Conservation (phyloP, 92 coral and sea anemone species). For the Micromussa lordhowensis region DNA sequence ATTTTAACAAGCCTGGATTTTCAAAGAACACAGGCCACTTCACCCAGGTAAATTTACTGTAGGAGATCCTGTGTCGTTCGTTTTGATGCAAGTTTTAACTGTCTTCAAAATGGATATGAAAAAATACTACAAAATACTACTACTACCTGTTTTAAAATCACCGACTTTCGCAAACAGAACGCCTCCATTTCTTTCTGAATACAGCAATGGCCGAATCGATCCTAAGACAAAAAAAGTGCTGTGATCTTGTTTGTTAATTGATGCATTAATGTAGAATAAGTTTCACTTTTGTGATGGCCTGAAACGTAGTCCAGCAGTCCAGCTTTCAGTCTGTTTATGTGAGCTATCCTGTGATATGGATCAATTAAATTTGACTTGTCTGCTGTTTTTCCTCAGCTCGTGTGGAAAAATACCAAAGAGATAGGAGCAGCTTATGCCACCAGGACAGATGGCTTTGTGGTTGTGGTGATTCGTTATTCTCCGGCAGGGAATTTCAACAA, state of each 20-base stretch:
- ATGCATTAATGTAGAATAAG: too few species aligned
- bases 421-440: conserved; percentile 50
- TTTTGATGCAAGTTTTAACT: neutral
- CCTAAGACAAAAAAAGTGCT: too few species aligned
- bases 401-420: conserved; percentile 45
- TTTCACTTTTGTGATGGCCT: too few species aligned
- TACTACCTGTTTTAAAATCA: too few species aligned
- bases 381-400: conserved; percentile 15
- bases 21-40: conserved; percentile 76
- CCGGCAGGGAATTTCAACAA: conserved; percentile 46
- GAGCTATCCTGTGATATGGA: neutral
- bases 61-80: neutral
- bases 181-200: too few species aligned
- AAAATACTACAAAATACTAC: too few species aligned
- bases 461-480: conserved; percentile 43
- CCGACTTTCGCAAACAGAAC: neutral
- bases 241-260: too few species aligned
- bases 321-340: too few species aligned
- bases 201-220: too few species aligned
- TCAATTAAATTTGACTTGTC: neutral
- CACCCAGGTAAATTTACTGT: conserved; percentile 75
- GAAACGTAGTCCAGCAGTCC: too few species aligned
- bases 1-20: conserved; percentile 72
- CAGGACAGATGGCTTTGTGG: conserved; percentile 27
- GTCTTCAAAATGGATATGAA: too few species aligned